Evolutionary conservation across 2,113 vertebrate genomes (phyloP).

Genomic region (Poeciliopsis turrubarensis): DNA sequence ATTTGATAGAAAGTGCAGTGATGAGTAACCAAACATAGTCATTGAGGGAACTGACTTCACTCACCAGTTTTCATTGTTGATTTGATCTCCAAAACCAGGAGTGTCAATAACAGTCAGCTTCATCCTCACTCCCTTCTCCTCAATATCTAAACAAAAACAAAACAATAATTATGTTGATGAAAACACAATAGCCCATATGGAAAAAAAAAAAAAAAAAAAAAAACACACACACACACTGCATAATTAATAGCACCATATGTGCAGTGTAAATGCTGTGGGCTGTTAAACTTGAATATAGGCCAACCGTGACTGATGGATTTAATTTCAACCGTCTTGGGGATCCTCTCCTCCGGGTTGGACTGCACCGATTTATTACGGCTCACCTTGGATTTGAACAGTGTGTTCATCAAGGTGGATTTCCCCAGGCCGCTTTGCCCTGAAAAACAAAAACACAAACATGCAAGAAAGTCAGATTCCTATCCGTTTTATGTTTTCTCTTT

Average conservation of each 20-base stretch:
- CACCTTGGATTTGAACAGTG: slow-evolving; percentile 98
- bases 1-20: too few relatives aligned
- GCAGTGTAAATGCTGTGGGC: neutral
- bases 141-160: slow-evolving; percentile 84
- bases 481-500: neutral
- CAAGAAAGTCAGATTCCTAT: neutral
- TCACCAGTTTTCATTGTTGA: slow-evolving; percentile 99
- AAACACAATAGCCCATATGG: neutral
- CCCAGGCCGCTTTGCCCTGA: slow-evolving; percentile 97
- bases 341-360: slow-evolving; percentile 87
- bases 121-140: slow-evolving; percentile 98
- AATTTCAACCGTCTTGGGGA: slow-evolving; percentile 97
- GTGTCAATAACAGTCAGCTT: slow-evolving; percentile 97
- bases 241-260: slow-evolving; percentile 1
- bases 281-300: slow-evolving; percentile 13
- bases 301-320: slow-evolving; percentile 95
- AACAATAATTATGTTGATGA: neutral
- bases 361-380: slow-evolving; percentile 93
- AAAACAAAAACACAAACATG: slow-evolving; percentile 3
- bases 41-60: slow-evolving; percentile 13
- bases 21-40: neutral
- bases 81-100: slow-evolving; percentile 96
- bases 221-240: neutral
- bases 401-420: slow-evolving; percentile 99
- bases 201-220: neutral